Conservation (phyloP, 2,888 invertebrate species). For the Polia nebulosa region DNA sequence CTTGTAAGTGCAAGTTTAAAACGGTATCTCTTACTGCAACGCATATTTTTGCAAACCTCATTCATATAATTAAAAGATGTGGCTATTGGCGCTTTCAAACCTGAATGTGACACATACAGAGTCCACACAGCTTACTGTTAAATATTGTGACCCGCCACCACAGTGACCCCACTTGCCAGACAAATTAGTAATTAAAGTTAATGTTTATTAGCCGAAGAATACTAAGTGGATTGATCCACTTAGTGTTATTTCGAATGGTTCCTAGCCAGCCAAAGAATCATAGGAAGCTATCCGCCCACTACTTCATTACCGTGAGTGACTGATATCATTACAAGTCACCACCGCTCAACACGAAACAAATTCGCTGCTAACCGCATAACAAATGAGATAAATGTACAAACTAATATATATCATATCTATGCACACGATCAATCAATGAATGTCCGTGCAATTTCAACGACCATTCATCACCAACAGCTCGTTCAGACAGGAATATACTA, state of each 20-base stretch:
- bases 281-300: not conserved
- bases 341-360: constrained; percentile 38
- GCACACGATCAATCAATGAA: constrained; percentile 50
- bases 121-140: not conserved
- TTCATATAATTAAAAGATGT: not conserved
- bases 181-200: constrained; percentile 26
- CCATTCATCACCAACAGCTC: constrained; percentile 57
- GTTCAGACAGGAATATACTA: constrained; percentile 38
- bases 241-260: not conserved
- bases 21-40: constrained; percentile 5
- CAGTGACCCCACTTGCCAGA: not conserved
- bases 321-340: constrained; percentile 31
- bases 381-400: constrained; percentile 55
- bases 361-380: constrained; percentile 41
- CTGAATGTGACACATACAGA: too few species aligned
- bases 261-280: not conserved
- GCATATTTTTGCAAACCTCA: not conserved
- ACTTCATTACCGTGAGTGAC: constrained; percentile 17
- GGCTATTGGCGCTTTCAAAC: not conserved
- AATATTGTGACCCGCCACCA: constrained; percentile 18
- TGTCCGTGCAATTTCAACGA: constrained; percentile 54
- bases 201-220: constrained; percentile 2
- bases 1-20: constrained; percentile 35
- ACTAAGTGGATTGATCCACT: constrained; percentile 3
- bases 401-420: constrained; percentile 54